These are phyloP conservation scores for Phytoseiulus persimilis DNA, from an alignment of 2,888 invertebrate genomes.

Conservation along the genomic window DNA sequence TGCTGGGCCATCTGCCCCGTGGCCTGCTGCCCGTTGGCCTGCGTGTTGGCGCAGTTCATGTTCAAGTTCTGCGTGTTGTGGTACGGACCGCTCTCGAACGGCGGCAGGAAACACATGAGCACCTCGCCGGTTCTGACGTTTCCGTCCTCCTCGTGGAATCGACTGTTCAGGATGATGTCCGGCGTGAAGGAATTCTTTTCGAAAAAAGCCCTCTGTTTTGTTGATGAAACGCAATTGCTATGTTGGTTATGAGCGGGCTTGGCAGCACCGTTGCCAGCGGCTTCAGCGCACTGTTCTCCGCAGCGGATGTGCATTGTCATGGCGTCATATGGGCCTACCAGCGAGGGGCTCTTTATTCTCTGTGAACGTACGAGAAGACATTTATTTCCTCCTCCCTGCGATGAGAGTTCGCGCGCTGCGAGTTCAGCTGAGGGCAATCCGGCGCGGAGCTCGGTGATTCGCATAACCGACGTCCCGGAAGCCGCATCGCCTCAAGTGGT, in stretches of 20 bases:
- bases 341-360: constrained; percentile 50
- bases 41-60: not conserved
- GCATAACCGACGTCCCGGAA: too few relatives aligned
- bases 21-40: not conserved
- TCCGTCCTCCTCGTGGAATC: constrained; percentile 49
- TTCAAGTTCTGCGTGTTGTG: not conserved
- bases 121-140: constrained; percentile 42
- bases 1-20: constrained; percentile 47
- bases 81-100: constrained; percentile 48
- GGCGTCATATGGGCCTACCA: constrained; percentile 51
- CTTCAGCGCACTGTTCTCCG: constrained; percentile 47
- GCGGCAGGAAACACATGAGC: constrained; percentile 51
- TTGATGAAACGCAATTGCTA: constrained; percentile 9
- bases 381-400: constrained; percentile 13
- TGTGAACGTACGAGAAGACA: constrained; percentile 44
- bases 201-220: constrained; percentile 47
- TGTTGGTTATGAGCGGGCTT: not conserved
- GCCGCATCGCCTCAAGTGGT: too few relatives aligned
- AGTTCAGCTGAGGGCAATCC: not conserved
- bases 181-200: constrained; percentile 51
- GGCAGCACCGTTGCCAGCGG: not conserved
- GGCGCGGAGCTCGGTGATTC: too few relatives aligned
- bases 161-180: constrained; percentile 51
- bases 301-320: constrained; percentile 49
- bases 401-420: not conserved